phyloP scores from a whole-genome alignment of 2,113 vertebrate genomes.

The Machaerirhynchus nigripectus region DNA sequence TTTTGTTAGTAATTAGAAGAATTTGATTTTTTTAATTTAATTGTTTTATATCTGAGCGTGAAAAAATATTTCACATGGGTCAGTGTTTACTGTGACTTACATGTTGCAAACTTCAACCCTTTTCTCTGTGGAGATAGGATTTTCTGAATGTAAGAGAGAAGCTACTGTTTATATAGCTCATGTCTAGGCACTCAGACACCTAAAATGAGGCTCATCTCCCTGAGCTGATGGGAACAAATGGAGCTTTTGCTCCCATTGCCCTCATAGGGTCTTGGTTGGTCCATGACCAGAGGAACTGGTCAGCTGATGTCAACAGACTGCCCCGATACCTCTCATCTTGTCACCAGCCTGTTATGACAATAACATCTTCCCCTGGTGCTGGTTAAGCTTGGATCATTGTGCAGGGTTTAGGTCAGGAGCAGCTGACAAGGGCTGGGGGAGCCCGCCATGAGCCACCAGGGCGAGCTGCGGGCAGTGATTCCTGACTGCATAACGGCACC shows the following conservation, averaged over 20 bases:
- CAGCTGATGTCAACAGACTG: not conserved
- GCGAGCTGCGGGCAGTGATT: not conserved
- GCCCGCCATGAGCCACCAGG: not conserved
- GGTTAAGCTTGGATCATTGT: not conserved
- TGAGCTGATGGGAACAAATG: not conserved
- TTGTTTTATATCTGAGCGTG: not conserved
- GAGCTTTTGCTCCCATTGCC: not conserved
- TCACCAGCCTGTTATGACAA: not conserved
- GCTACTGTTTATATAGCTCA: not conserved
- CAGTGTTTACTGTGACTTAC: not conserved
- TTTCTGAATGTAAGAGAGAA: not conserved
- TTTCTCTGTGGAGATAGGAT: not conserved
- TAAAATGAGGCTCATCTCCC: not conserved
- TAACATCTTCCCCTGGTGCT: not conserved
- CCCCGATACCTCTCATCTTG: not conserved
- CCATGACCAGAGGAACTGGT: not conserved
- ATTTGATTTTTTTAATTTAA: not conserved
- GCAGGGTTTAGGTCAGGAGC: not conserved
- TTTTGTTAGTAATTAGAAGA: not conserved
- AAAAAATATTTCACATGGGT: not conserved
- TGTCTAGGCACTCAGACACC: not conserved
- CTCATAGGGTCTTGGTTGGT: not conserved
- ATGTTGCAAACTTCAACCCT: not conserved
- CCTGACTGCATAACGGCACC: fast-evolving
- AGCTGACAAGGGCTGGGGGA: not conserved